phyloP scores from a whole-genome alignment of 1,140 invertebrate genomes.

The Polypedilum pembai region DNA sequence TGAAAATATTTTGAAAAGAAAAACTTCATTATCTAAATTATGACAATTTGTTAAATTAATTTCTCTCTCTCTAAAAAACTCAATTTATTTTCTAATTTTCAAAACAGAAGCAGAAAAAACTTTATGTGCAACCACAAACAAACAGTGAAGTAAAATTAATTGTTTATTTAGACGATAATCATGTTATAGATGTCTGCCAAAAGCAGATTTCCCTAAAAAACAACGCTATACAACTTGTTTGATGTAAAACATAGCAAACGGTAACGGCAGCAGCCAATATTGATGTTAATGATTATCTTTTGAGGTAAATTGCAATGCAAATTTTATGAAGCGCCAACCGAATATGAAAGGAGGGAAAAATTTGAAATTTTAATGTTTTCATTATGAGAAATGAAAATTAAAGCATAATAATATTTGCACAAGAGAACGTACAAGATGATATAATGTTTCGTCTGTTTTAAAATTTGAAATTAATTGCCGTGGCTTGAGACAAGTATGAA shows the following conservation, averaged over 20 bases:
- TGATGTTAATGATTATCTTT: no score
- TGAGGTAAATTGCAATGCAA: no score
- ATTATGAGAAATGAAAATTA: background rate
- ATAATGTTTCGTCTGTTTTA: conserved; percentile 4
- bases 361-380: conserved; percentile 1
- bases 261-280: background rate
- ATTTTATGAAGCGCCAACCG: no score
- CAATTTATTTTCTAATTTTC: no score
- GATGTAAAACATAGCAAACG: background rate
- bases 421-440: background rate
- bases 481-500: background rate
- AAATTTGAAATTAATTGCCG: conserved; percentile 18
- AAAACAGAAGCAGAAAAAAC: no score
- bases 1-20: no score
- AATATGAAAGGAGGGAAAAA: no score
- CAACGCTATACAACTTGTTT: background rate
- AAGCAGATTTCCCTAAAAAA: background rate
- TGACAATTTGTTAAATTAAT: no score
- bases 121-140: background rate
- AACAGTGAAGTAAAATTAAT: background rate
- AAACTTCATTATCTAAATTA: no score
- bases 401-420: background rate
- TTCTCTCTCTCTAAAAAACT: no score
- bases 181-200: background rate
- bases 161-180: conserved; percentile 18